A percentile compares a stretch with the other conserved stretches of the same genome.
Evolutionary conservation across 2,888 invertebrate species (phyloP).

Genomic region (Philhelius pedissequus): DNA sequence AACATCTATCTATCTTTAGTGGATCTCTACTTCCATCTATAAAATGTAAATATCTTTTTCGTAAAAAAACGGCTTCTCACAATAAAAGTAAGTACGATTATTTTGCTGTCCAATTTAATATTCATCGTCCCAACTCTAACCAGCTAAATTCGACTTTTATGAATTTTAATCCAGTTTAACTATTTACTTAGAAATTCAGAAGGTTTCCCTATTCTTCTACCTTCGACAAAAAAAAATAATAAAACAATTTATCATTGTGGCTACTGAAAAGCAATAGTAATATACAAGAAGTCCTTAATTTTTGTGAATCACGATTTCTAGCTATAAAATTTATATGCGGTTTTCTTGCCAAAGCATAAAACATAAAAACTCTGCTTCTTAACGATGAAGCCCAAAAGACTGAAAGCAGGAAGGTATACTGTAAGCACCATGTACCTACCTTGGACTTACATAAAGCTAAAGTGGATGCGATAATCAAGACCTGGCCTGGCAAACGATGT

Average conservation of each 20-base stretch:
- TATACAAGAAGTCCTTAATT: background rate
- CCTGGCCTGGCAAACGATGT: slow-evolving; percentile 44
- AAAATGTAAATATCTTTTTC: too few species aligned
- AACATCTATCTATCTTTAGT: too few species aligned
- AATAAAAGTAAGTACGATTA: too few species aligned
- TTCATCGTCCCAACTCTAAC: too few species aligned
- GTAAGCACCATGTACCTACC: background rate
- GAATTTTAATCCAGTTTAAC: too few species aligned
- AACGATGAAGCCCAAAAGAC: slow-evolving; percentile 40
- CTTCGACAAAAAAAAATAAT: background rate
- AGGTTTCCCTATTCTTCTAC: too few species aligned
- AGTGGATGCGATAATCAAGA: slow-evolving; percentile 43
- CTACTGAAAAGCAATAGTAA: background rate
- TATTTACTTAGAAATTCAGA: too few species aligned
- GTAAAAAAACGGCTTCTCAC: too few species aligned
- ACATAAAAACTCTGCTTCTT: background rate
- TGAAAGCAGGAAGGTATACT: background rate
- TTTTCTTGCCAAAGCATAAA: slow-evolving; percentile 43
- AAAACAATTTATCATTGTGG: background rate
- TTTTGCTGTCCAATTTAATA: too few species aligned
- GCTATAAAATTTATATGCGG: slow-evolving; percentile 38
- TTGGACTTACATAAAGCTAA: slow-evolving; percentile 24
- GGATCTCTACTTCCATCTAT: too few species aligned
- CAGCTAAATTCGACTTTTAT: too few species aligned
- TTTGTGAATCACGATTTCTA: slow-evolving; percentile 8